Base-by-base conservation (phyloP, 2,888 invertebrate species). In the Blera fallax region DNA sequence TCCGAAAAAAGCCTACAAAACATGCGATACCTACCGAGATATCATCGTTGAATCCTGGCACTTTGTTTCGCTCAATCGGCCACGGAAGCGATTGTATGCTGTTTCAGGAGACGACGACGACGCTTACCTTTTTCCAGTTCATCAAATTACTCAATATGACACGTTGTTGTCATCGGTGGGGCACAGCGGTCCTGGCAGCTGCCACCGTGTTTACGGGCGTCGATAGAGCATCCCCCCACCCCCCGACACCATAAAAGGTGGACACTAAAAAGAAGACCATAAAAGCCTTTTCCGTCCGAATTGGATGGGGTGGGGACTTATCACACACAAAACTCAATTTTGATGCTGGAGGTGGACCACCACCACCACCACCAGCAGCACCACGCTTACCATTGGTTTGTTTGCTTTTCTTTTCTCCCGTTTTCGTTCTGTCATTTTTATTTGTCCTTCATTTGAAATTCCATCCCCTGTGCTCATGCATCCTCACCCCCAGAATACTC, bases 391-490 rank as follows among this genome's bases (percentile, higher is more conserved):
- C 58, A 32, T 45, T 21, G 18, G 21, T 64, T 62, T 80, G 52
- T 73, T 77, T 77, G 45, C 14, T 40, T 40, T 73, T 74, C 52
- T 32, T 45, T 62, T 52, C 27, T 8, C 11, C 29, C 10, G 11
- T 16, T 50, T 69, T 73, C 58, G 37, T 21, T 79, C 34, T 29
- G 21, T 32, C 43, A 50, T 65, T 65, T 79, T 65, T 79, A 70
- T 83, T 84, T 74, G 60, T 69, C 43, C 79, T 67, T 79, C 69
- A 69, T 83, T 83, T 62, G 73, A 69, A 73, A 79, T 84, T 84
- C 62, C 83, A 72, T 84, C 79, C 79, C 65, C 67, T 50, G 32
- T n/a, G 62, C 43, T 62, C 60, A 52, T 69, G 69, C 58, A 58
- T 40, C 50, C 8, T 34, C 29, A 27, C 18, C 14, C 16, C 37